Conservation (phyloP, 1,140 invertebrate genomes). For the Diabrotica undecimpunctata region DNA sequence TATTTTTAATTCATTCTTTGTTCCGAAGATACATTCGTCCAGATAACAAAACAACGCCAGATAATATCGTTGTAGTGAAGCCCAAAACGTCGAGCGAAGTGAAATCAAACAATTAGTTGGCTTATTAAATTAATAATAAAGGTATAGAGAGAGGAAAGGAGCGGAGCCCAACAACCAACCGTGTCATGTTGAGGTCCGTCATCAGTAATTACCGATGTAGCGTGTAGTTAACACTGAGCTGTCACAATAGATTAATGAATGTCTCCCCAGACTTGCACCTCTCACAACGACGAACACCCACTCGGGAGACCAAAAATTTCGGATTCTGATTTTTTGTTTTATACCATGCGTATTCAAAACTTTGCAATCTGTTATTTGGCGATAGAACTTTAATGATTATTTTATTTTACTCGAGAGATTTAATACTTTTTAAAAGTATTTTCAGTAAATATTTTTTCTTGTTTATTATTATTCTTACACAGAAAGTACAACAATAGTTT, state of each 20-base stretch:
- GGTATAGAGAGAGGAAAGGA: conserved; percentile 18
- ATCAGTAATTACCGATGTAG: conserved; percentile 47
- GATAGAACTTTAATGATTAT: too few species aligned
- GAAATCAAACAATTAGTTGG: conserved; percentile 11
- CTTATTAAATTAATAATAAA: conserved; percentile 20
- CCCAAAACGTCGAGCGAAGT: background rate
- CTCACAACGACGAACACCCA: conserved; percentile 15
- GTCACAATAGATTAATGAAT: conserved; percentile 50
- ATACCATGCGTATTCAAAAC: background rate
- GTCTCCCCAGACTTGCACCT: conserved; percentile 45
- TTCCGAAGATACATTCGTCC: too few species aligned
- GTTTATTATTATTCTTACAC: too few species aligned
- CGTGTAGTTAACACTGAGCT: conserved; percentile 48
- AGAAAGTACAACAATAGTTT: too few species aligned
- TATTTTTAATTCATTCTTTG: too few species aligned
- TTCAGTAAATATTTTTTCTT: too few species aligned
- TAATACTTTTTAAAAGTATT: too few species aligned
- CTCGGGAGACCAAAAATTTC: background rate
- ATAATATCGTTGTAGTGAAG: background rate
- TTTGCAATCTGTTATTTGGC: too few species aligned
- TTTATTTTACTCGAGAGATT: too few species aligned
- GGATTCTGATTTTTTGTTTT: background rate
- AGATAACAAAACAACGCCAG: conserved; percentile 25
- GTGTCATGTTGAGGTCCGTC: conserved; percentile 42
- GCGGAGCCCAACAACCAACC: conserved; percentile 22